These are phyloP conservation scores for Euleptes europaea DNA, from an alignment of 2,113 vertebrate genomes.

Conservation along the genomic window DNA sequence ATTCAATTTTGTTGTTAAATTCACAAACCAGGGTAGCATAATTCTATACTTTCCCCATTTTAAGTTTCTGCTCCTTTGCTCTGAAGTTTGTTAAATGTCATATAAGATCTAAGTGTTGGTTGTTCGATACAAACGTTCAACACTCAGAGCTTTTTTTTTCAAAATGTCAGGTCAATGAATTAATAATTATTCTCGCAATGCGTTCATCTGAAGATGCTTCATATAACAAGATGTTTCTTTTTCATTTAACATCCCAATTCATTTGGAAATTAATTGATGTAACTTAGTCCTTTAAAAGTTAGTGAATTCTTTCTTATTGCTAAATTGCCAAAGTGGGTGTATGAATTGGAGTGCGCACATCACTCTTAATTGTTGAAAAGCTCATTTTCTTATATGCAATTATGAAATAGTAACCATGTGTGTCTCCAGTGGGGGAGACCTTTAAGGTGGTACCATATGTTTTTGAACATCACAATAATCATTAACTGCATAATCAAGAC, in stretches of 20 bases:
- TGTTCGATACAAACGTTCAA: neutral
- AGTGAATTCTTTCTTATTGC: neutral
- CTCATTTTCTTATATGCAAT: slow-evolving; percentile 15
- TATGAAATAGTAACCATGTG: neutral
- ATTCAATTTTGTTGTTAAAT: neutral
- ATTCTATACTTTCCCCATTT: neutral
- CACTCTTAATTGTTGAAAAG: slow-evolving; percentile 23
- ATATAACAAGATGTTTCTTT: neutral
- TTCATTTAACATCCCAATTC: neutral
- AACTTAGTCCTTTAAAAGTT: slow-evolving; percentile 6
- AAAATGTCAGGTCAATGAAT: neutral
- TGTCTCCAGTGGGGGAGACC: neutral
- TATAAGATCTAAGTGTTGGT: neutral
- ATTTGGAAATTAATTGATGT: neutral
- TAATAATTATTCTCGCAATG: neutral
- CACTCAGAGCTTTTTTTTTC: neutral
- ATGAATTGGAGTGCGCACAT: slow-evolving; percentile 7
- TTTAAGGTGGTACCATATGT: neutral
- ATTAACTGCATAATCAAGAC: slow-evolving; percentile 1
- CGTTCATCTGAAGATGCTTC: neutral
- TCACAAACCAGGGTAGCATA: neutral
- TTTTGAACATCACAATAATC: neutral
- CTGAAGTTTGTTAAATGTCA: neutral
- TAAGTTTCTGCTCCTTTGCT: neutral
- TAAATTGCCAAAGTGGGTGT: slow-evolving; percentile 26